These are phyloP conservation scores for Andrena bucephala DNA, from an alignment of 2,888 invertebrate genomes.

Conservation along the genomic window DNA sequence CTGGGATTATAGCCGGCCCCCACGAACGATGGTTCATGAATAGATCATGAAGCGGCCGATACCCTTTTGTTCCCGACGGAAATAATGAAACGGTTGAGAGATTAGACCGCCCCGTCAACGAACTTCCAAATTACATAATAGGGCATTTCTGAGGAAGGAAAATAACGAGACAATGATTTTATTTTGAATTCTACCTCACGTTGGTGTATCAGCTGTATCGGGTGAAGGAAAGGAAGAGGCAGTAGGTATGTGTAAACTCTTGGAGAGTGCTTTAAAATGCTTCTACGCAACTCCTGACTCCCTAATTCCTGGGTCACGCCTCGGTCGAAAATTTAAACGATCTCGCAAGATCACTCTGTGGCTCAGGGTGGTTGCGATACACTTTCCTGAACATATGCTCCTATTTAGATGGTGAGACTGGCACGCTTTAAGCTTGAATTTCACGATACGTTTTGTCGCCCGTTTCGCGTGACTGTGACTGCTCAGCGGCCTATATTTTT, in stretches of 20 bases:
- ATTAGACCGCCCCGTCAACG: background rate
- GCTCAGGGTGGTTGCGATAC: slow-evolving; percentile 31
- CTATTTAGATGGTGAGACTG: slow-evolving; percentile 57
- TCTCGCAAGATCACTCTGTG: slow-evolving; percentile 13
- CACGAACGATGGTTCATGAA: slow-evolving; percentile 52
- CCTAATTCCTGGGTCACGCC: slow-evolving; percentile 72
- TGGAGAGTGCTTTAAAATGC: slow-evolving; percentile 22
- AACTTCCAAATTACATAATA: slow-evolving; percentile 15
- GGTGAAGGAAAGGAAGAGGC: too few relatives aligned
- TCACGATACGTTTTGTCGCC: slow-evolving; percentile 33
- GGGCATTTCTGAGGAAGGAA: background rate
- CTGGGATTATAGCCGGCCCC: slow-evolving; percentile 54
- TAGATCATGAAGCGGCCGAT: slow-evolving; percentile 40
- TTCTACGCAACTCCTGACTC: slow-evolving; percentile 52
- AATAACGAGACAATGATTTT: background rate
- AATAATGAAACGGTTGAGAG: slow-evolving; percentile 27
- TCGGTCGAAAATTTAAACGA: slow-evolving; percentile 67
- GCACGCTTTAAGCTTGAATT: slow-evolving; percentile 70
- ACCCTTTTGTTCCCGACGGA: slow-evolving; percentile 14
- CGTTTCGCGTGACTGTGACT: too few relatives aligned
- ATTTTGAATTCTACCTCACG: background rate
- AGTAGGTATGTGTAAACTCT: background rate
- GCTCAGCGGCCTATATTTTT: too few relatives aligned
- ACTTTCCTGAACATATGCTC: slow-evolving; percentile 61
- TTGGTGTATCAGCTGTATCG: too few relatives aligned